Conservation (phyloP, 2,797 vertebrate genomes). For the Tokudaia tokunoshimensis region DNA sequence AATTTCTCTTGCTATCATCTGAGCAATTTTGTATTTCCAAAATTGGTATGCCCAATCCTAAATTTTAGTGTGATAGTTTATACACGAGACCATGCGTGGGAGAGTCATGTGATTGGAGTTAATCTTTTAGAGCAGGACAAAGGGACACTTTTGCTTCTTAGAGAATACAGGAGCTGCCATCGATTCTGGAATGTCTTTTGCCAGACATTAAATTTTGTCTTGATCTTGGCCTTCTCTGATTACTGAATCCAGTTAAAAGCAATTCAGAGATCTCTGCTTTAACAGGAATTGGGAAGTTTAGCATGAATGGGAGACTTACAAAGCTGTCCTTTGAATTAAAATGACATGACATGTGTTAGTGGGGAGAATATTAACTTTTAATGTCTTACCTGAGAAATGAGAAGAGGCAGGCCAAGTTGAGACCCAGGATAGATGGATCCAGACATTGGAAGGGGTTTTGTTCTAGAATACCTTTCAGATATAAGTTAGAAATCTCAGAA, state of each 20-base stretch:
- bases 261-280: not conserved
- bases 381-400: not conserved
- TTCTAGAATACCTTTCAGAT: slow-evolving; percentile 15
- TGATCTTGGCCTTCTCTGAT: not conserved
- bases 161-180: not conserved
- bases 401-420: not conserved
- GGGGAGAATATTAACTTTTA: not conserved
- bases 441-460: not conserved
- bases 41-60: not conserved
- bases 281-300: not conserved
- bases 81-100: not conserved
- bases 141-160: not conserved
- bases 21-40: not conserved
- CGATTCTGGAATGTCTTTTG: too few relatives aligned
- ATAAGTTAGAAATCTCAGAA: not conserved
- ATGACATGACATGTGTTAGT: not conserved
- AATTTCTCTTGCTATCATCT: not conserved
- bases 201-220: not conserved
- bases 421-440: not conserved
- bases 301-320: not conserved
- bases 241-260: not conserved
- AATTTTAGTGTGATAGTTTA: not conserved
- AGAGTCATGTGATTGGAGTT: not conserved
- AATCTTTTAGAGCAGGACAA: not conserved
- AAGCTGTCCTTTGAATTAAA: not conserved